A percentile compares a stretch with the other conserved stretches of the same genome.
These are phyloP conservation scores for Myoxocephalus aenaeus DNA, from an alignment of 2,797 vertebrate species.

Conservation along the genomic window DNA sequence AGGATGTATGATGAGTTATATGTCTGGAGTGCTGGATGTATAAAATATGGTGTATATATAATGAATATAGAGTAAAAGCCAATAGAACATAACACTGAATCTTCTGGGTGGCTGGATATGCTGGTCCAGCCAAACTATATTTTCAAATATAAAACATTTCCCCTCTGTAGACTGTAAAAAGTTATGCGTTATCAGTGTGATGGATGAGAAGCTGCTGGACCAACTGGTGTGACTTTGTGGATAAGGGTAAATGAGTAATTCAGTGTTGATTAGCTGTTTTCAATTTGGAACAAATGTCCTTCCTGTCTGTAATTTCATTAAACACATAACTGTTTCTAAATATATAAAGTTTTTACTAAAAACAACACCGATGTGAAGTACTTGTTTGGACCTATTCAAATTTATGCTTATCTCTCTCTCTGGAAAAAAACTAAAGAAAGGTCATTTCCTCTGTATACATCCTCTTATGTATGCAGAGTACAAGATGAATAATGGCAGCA, in stretches of 20 bases:
- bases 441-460: not conserved
- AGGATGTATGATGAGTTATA: not conserved
- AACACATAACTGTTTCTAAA: not conserved
- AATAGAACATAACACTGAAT: not conserved
- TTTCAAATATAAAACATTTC: not conserved
- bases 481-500: slow-evolving; percentile 14
- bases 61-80: not conserved
- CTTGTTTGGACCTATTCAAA: not conserved
- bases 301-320: not conserved
- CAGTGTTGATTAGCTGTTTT: not conserved
- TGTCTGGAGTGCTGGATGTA: not conserved
- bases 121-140: not conserved
- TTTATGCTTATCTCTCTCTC: not conserved
- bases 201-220: not conserved
- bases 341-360: not conserved
- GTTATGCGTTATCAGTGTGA: not conserved
- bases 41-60: not conserved
- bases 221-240: not conserved
- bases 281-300: not conserved
- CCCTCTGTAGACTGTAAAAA: not conserved
- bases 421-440: not conserved
- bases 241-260: slow-evolving; percentile 13
- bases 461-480: slow-evolving; percentile 19
- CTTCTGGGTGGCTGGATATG: not conserved
- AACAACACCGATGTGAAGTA: not conserved